phyloP scores from a whole-genome alignment of 2,888 invertebrate species.

The Eristalinus sepulchralis region DNA sequence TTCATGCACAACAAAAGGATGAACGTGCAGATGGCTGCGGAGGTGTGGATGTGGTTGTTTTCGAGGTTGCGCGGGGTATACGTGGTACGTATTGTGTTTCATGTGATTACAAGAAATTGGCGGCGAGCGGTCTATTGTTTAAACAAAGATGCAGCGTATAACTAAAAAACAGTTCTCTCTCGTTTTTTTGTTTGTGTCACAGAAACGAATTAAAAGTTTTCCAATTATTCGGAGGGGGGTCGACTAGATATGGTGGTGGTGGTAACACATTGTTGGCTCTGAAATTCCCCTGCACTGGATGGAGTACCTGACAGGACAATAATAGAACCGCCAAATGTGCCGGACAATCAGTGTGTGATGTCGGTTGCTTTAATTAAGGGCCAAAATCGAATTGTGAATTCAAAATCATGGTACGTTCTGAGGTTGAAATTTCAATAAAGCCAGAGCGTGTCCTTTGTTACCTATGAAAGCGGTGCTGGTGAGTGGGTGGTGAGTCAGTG shows the following conservation, averaged over 20 bases:
- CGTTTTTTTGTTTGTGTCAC: constrained; percentile 13
- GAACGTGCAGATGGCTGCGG: neutral
- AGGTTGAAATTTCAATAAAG: neutral
- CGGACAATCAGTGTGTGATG: constrained; percentile 17
- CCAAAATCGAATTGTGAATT: constrained; percentile 8
- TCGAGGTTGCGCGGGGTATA: neutral
- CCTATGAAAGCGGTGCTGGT: neutral
- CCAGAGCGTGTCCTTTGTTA: neutral
- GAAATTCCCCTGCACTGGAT: neutral
- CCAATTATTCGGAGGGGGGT: constrained; percentile 48
- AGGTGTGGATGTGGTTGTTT: neutral
- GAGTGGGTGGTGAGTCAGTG: neutral
- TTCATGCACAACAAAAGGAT: constrained; percentile 59
- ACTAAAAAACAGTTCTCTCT: neutral
- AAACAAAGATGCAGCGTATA: constrained; percentile 28
- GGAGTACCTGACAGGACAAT: constrained; percentile 12
- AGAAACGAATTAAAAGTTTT: constrained; percentile 67
- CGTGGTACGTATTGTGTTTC: constrained; percentile 7
- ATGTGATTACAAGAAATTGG: constrained; percentile 51
- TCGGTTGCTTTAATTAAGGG: constrained; percentile 15
- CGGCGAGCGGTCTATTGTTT: constrained; percentile 31
- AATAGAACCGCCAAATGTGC: constrained; percentile 28
- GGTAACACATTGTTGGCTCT: constrained; percentile 6
- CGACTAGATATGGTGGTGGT: neutral
- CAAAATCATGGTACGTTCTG: neutral